Evolutionary conservation across 2,888 invertebrate species (phyloP), one percentile per base, ranked within the genome.

Genomic region (Alsophila aescularia): DNA sequence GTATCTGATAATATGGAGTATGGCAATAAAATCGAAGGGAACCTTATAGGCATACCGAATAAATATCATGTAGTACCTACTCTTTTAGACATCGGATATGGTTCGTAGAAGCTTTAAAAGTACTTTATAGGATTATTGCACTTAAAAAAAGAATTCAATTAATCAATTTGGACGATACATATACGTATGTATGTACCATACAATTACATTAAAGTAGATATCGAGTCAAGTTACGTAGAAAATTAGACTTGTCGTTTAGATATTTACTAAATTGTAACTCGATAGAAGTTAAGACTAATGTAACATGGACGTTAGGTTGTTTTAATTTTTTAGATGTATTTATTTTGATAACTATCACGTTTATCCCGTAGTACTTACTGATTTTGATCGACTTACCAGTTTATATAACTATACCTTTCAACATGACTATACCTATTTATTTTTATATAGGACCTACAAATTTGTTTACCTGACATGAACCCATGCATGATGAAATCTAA

Each of bases 271-370:
- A 77, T 75, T 75, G 71, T 85, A 87, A 83, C 69, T 65, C 69
- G 61, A 68, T 82, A 82, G 75, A 57, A 52, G 59, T 44, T 82
- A 82, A 79, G 75, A 62, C 59, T 58, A 47, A 24, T 24, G 24
- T 52, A 52, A 41, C 60, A 67, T 62, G 53, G 52, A 67, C 64
- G 70, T 76, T 72, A 68, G 67, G 68, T 78, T 77, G 72, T 75
- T 78, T 75, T 67, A 70, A 73, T 82, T 77, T 81, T 88, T 88
- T 88, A 80, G 87, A 89, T 66, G 68, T 75, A 64, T 81, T 88
- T 90, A 87, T 88, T 90, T 89, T 89, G 87, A 88, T 89, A 87
- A 76, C 63, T 70, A 71, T 75, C 74, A 74, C 71, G 67, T 84
- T 81, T 83, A 82, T 73, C 79, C 55, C 39, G 58, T 67, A 73